These are phyloP conservation scores for Macrosteles quadrilineatus DNA, from an alignment of 1,140 invertebrate genomes.

Conservation along the genomic window DNA sequence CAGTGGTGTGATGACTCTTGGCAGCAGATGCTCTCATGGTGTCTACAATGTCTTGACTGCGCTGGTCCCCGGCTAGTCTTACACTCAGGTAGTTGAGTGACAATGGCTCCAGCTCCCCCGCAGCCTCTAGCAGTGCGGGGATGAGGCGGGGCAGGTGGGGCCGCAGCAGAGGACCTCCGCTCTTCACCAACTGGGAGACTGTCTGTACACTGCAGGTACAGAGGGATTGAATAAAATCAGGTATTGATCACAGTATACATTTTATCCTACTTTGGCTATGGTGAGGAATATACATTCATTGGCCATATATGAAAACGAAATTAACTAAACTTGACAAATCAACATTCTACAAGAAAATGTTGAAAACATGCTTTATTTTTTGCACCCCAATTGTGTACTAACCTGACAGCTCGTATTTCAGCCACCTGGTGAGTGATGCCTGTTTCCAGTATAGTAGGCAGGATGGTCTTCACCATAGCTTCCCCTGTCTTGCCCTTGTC, in stretches of 20 bases:
- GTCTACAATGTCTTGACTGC: conserved; percentile 68
- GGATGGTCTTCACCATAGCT: conserved; percentile 70
- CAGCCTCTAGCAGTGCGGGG: conserved; percentile 78
- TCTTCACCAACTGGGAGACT: conserved; percentile 78
- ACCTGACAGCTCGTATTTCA: conserved; percentile 77
- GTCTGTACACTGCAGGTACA: conserved; percentile 76
- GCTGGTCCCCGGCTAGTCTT: conserved; percentile 52
- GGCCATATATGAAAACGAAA: too few relatives aligned
- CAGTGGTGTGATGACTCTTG: conserved; percentile 82
- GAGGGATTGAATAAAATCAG: too few relatives aligned
- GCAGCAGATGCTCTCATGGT: conserved; percentile 72
- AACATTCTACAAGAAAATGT: too few relatives aligned
- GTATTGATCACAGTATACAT: too few relatives aligned
- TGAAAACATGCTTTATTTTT: too few relatives aligned
- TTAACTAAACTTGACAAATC: too few relatives aligned
- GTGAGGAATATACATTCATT: too few relatives aligned
- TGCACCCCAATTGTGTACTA: too few relatives aligned
- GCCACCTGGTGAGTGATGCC: conserved; percentile 77
- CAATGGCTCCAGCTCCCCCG: conserved; percentile 80
- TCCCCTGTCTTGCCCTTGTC: conserved; percentile 77
- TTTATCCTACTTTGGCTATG: too few relatives aligned
- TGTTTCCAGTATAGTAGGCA: conserved; percentile 77
- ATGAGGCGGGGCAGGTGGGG: conserved; percentile 80
- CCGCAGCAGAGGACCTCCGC: conserved; percentile 73
- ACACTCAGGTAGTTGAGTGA: conserved; percentile 79